Conservation (phyloP, 2,888 invertebrate genomes). For the Aphidius colemani region DNA sequence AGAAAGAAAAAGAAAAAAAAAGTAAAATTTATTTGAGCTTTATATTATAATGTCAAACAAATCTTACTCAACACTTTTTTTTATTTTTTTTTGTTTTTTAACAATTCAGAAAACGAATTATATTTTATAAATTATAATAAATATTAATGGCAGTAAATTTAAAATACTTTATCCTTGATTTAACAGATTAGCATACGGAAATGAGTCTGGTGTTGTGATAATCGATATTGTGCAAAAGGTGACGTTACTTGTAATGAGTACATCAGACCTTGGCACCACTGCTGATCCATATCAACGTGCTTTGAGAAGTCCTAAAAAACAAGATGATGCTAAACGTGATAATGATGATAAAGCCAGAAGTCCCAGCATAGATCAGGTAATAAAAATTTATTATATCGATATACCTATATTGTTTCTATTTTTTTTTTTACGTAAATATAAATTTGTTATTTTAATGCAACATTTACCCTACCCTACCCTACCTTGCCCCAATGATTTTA, state of each 20-base stretch:
- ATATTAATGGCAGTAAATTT: too few species aligned
- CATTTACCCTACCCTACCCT: neutral
- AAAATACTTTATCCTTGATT: conserved; percentile 14
- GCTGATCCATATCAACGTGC: conserved; percentile 85
- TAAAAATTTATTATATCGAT: conserved; percentile 18
- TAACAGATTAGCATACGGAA: conserved; percentile 92
- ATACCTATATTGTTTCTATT: conserved; percentile 21
- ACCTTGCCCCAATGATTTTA: neutral
- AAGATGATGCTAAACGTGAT: conserved; percentile 55
- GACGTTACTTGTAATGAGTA: conserved; percentile 85
- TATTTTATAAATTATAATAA: too few species aligned
- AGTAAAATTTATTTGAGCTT: too few species aligned
- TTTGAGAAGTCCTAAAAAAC: conserved; percentile 75
- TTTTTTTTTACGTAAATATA: conserved; percentile 27
- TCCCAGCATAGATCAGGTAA: conserved; percentile 90
- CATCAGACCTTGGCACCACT: conserved; percentile 88
- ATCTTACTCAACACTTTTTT: neutral
- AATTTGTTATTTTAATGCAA: neutral
- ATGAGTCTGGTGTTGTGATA: conserved; percentile 93
- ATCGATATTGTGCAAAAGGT: conserved; percentile 92
- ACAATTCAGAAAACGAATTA: too few species aligned
- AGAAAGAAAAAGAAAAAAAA: too few species aligned
- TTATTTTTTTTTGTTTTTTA: neutral
- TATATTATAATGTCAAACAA: neutral
- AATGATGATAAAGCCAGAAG: conserved; percentile 71